Base-by-base conservation (phyloP, 2,888 invertebrate species). In the Pandemis cinnamomeana region DNA sequence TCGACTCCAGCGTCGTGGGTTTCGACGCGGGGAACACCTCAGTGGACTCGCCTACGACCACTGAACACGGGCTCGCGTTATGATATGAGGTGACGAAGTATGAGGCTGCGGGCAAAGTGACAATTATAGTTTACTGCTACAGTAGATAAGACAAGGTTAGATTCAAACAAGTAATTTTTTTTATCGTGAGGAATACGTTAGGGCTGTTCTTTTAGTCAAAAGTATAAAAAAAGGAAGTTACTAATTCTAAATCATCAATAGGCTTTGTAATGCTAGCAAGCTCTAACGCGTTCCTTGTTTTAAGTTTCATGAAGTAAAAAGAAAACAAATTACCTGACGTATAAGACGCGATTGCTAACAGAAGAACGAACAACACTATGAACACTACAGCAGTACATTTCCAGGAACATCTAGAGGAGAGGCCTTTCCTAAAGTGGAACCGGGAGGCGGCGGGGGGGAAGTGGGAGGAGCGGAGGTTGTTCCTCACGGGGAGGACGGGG, bases 301-400 rank as follows among this genome's bases (percentile, higher is more conserved):
- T 41, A 10, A 20, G 15, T 15, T 7, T n/a, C 8, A 70, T 36
- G 48, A 41, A 36, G 55, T n/a, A 71, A 20, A 15, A 61, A 36
- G 2, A 70, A 70, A 20, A 72, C 84, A 36, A 73, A 27, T 86
- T 93, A 98, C 98, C 98, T 95, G 97, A 97, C 94, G 98, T 96
- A 94, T 98, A 98, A 81, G 97, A 96, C 81, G 98, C 95, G 80
- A 97, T 96, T 80, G 98, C 97, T 85, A 97, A 96, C 82, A 98
- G 95, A 84, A 97, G 95, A 83, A 97, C 96, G 82, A 97, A 96
- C 83, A 98, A 95, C 91, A 97, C 95, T 87, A 98, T 97, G 88
- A 98, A 97, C 81, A 97, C 96, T 87, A 99, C 97, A 78, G 98
- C 98, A 81, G 98, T 96, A 92, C 98, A 98, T 91, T 97, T 97